phyloP scores from a whole-genome alignment of 2,797 vertebrate genomes.

The Propithecus deckenii region DNA sequence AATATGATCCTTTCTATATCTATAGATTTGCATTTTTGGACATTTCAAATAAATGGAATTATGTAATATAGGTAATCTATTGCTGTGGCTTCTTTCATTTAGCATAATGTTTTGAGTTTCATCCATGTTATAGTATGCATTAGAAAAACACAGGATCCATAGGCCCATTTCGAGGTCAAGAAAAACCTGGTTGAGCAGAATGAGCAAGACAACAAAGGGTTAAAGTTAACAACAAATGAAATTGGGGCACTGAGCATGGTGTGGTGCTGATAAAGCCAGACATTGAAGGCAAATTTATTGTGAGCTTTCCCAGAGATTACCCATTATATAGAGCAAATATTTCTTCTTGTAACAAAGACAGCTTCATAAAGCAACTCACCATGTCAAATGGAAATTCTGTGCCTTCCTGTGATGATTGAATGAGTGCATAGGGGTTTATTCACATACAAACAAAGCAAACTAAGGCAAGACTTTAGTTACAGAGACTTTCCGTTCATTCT shows the following conservation, averaged over 20 bases:
- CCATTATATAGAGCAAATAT: slow-evolving; percentile 47
- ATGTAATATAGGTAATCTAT: not conserved
- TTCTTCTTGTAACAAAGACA: not conserved
- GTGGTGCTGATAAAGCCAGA: slow-evolving; percentile 38
- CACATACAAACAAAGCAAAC: slow-evolving; percentile 41
- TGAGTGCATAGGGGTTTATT: slow-evolving; percentile 13
- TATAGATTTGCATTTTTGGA: not conserved
- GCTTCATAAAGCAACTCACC: slow-evolving; percentile 45
- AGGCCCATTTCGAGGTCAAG: slow-evolving; percentile 16
- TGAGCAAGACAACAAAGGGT: slow-evolving; percentile 32
- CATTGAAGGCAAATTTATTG: slow-evolving; percentile 34
- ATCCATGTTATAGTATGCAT: not conserved
- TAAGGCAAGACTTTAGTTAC: not conserved
- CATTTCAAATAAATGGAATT: not conserved
- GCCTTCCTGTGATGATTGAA: not conserved
- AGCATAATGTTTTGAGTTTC: not conserved
- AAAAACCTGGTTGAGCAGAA: not conserved
- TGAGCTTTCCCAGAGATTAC: slow-evolving; percentile 45
- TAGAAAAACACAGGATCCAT: not conserved
- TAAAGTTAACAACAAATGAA: slow-evolving; percentile 41
- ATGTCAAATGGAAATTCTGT: slow-evolving; percentile 11
- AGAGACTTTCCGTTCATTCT: not conserved
- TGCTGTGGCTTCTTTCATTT: not conserved
- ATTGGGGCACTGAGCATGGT: slow-evolving; percentile 4
- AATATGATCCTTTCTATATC: not conserved